Evolutionary conservation across 2,113 vertebrate species (phyloP).

Genomic region (Myodes glareolus): DNA sequence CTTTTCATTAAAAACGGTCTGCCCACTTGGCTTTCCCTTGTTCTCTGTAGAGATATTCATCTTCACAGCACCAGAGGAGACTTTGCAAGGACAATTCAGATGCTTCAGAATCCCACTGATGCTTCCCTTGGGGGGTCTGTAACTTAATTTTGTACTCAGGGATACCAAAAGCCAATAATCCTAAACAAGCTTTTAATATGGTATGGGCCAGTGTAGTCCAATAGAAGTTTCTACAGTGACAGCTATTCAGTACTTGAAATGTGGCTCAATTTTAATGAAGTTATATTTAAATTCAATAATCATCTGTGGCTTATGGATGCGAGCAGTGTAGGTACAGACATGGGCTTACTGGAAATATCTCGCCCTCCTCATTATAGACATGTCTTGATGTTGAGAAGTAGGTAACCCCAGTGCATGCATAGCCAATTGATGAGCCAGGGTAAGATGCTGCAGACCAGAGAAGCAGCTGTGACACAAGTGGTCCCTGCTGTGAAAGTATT

Average conservation of each 20-base stretch:
- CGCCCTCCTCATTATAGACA: not conserved
- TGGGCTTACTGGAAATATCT: not conserved
- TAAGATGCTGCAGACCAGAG: not conserved
- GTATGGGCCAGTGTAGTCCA: not conserved
- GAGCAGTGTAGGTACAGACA: not conserved
- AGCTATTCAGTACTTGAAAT: constrained; percentile 13
- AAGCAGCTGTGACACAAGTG: not conserved
- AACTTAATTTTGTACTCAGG: not conserved
- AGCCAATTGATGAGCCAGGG: not conserved
- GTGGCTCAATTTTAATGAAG: constrained; percentile 1
- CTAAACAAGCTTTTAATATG: not conserved
- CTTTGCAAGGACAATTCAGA: not conserved
- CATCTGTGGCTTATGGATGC: not conserved
- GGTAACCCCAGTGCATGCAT: not conserved
- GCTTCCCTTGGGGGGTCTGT: not conserved
- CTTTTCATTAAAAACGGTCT: not conserved
- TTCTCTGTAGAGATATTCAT: constrained; percentile 13
- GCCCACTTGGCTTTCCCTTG: constrained; percentile 8
- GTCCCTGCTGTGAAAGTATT: not conserved
- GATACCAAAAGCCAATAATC: constrained; percentile 9
- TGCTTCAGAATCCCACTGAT: not conserved
- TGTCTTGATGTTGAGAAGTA: not conserved
- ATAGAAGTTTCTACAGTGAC: not conserved
- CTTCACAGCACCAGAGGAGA: not conserved
- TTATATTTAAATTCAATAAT: constrained; percentile 26